A percentile compares a stretch with the other conserved stretches of the same genome.
Evolutionary conservation across 1,140 invertebrate genomes (phyloP).

Genomic region (Atta cephalotes): DNA sequence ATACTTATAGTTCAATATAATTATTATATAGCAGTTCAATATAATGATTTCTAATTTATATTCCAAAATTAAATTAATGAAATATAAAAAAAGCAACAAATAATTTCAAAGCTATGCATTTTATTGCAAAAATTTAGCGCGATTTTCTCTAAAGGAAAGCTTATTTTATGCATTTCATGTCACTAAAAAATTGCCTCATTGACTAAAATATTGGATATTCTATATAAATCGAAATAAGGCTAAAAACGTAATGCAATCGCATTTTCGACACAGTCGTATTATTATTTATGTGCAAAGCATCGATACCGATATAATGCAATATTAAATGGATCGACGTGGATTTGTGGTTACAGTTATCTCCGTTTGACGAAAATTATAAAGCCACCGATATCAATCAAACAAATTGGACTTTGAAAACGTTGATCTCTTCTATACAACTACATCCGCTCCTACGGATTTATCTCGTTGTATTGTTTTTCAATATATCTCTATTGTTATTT

Average conservation of each 20-base stretch:
- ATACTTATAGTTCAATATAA: neutral
- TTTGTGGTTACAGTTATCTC: constrained; percentile 47
- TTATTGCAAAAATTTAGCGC: neutral
- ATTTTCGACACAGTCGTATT: constrained; percentile 16
- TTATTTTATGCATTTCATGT: neutral
- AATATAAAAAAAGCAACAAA: neutral
- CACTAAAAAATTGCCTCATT: neutral
- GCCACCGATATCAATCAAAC: constrained; percentile 45
- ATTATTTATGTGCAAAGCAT: constrained; percentile 46
- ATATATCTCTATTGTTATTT: constrained; percentile 21
- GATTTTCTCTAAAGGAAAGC: neutral
- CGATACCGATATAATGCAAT: constrained; percentile 26
- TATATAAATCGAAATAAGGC: constrained; percentile 8
- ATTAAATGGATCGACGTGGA: constrained; percentile 35
- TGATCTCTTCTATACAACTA: constrained; percentile 15
- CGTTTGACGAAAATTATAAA: constrained; percentile 53
- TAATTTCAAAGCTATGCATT: neutral
- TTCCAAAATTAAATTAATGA: constrained; percentile 7
- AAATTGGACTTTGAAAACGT: constrained; percentile 49
- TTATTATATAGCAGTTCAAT: neutral
- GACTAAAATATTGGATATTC: neutral
- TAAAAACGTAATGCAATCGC: constrained; percentile 28
- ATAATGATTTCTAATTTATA: neutral
- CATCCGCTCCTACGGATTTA: constrained; percentile 19
- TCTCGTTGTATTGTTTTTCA: neutral